Evolutionary conservation across 2,113 vertebrate genomes (phyloP), one percentile per base, ranked within the genome.

Genomic region (Phocoena sinus): DNA sequence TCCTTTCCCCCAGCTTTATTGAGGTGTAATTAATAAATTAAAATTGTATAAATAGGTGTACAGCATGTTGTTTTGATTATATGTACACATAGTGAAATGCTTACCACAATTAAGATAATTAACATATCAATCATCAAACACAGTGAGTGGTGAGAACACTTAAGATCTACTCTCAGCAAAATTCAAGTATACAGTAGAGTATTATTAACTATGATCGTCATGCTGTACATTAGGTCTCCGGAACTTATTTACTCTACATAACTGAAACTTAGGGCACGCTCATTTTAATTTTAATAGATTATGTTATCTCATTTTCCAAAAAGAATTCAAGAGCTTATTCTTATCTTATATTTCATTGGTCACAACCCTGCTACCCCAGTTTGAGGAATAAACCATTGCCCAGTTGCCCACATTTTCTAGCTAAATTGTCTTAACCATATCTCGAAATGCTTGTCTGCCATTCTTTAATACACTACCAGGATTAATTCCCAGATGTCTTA

Each of bases 281-380:
- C 6, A 31, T 70, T 93, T 88, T 60, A 26, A 60, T 87, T 58
- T 76, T 41, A 60, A 56, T 53, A 31, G 41, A 56, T 87, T 56
- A 17, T 47, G 23, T 47, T 63, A 50, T 68, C 36, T 79, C 31
- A 10, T 10, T 89, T 85, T 73, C 53, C 60, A 90, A 60, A 41
- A 79, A 53, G 53, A 70, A 21, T 63, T 41, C 41, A 74, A 36
- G 11, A 74, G 50, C n/a, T 81, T 73, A 67, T 50, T 79, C 10
- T 23, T 84, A 8, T 74, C 33, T 90, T 36, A 12, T 18, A 8
- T 73, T 95, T 82, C 33, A 38, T 4, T 50, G 63, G 41, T 90
- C 11, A 10, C 8, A 8, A 67, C 6, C 10, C 8, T 2, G 13
- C 36, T 3, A 50, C 53, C 50, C 28, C 0, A 1, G 58, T 62